These are phyloP conservation scores for Alouatta palliata DNA, from an alignment of 2,113 vertebrate genomes.

Conservation along the genomic window DNA sequence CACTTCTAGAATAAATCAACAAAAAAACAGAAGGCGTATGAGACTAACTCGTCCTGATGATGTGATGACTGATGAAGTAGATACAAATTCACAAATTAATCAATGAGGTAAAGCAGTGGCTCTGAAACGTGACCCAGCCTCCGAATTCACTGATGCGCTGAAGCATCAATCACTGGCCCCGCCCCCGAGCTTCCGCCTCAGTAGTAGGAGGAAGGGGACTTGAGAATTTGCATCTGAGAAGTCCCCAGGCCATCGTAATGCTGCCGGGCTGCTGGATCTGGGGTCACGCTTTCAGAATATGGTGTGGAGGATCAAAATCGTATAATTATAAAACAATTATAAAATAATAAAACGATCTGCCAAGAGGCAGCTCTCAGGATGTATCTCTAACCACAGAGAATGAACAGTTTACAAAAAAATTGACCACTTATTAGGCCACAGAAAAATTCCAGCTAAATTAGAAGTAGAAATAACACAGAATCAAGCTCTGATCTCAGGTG, in stretches of 20 bases:
- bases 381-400: background rate
- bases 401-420: background rate
- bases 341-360: no score
- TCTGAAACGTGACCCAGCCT: background rate
- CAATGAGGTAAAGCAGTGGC: background rate
- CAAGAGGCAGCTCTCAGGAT: no score
- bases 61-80: background rate
- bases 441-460: background rate
- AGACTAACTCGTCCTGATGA: background rate
- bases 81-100: background rate
- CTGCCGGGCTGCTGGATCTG: background rate
- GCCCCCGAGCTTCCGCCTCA: background rate
- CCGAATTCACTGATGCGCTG: accelerated
- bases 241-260: background rate
- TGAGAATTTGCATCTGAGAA: background rate
- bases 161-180: background rate
- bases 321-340: no score
- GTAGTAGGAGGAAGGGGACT: background rate
- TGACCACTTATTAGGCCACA: background rate
- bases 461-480: background rate
- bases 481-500: background rate
- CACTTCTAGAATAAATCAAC: background rate
- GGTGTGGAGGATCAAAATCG: background rate
- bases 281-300: background rate
- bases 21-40: background rate